Evolutionary conservation across 1,140 invertebrate species (phyloP).

Genomic region (Diorhabda elongata): DNA sequence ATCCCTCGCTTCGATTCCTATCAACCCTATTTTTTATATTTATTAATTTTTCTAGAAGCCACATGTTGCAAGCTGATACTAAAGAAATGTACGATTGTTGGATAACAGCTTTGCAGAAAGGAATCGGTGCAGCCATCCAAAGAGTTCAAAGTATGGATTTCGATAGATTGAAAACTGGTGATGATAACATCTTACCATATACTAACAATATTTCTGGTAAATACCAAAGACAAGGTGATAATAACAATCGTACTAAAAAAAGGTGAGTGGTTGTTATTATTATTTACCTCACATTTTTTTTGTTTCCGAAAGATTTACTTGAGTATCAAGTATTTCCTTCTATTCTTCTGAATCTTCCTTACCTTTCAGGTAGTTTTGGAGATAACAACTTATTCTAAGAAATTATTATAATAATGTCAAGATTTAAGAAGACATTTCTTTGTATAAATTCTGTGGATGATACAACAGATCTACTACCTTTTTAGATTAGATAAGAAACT

Average conservation of each 20-base stretch:
- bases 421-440: no score
- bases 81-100: constrained; percentile 85
- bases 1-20: no score
- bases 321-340: no score
- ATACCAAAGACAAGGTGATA: constrained; percentile 19
- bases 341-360: no score
- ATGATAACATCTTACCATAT: constrained; percentile 8
- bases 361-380: no score
- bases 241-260: constrained; percentile 36
- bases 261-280: constrained; percentile 17
- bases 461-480: no score
- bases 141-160: constrained; percentile 39
- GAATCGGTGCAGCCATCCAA: constrained; percentile 79
- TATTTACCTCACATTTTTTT: not conserved
- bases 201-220: constrained; percentile 12
- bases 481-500: no score
- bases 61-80: constrained; percentile 94
- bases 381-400: no score
- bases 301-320: not conserved
- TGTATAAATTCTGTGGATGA: no score
- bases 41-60: constrained; percentile 61
- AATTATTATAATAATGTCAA: no score
- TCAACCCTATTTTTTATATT: no score
- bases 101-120: constrained; percentile 85
- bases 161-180: constrained; percentile 13